These are phyloP conservation scores for Lordiphosa collinella DNA, from an alignment of 1,140 invertebrate genomes.

Conservation along the genomic window DNA sequence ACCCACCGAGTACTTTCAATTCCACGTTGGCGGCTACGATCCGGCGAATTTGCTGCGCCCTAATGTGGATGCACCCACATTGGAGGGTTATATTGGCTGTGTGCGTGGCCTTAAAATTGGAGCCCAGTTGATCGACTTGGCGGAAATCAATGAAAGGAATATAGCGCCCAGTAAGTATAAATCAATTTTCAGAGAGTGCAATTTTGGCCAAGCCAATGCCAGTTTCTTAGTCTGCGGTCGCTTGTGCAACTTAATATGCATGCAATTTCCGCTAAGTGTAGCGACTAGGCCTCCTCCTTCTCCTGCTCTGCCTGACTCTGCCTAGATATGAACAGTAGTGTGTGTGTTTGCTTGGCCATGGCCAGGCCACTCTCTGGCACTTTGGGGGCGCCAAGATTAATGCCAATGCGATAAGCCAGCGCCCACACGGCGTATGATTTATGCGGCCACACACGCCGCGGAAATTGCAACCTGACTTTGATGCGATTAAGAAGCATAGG, in stretches of 20 bases:
- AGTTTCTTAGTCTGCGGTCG: slow-evolving; percentile 35
- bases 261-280: slow-evolving; percentile 74
- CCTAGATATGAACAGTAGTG: too few relatives aligned
- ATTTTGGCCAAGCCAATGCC: slow-evolving; percentile 56
- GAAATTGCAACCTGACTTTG: slow-evolving; percentile 68
- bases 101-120: slow-evolving; percentile 93
- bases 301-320: background rate
- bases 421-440: slow-evolving; percentile 70
- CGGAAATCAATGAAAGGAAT: slow-evolving; percentile 85
- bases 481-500: slow-evolving; percentile 46
- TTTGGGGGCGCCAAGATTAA: slow-evolving; percentile 66
- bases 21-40: slow-evolving; percentile 93
- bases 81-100: slow-evolving; percentile 91
- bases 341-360: slow-evolving; percentile 4
- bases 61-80: slow-evolving; percentile 81
- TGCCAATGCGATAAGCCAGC: slow-evolving; percentile 67
- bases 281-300: background rate
- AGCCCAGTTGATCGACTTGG: slow-evolving; percentile 87
- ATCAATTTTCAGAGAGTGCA: slow-evolving; percentile 71
- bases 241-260: slow-evolving; percentile 69
- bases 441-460: slow-evolving; percentile 58
- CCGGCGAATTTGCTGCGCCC: slow-evolving; percentile 85
- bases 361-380: slow-evolving; percentile 15
- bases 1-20: slow-evolving; percentile 92
- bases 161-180: slow-evolving; percentile 84